A percentile compares a stretch with the other conserved stretches of the same genome.
phyloP scores from a whole-genome alignment of 2,113 vertebrate genomes.

The Ammodramus savannarum region DNA sequence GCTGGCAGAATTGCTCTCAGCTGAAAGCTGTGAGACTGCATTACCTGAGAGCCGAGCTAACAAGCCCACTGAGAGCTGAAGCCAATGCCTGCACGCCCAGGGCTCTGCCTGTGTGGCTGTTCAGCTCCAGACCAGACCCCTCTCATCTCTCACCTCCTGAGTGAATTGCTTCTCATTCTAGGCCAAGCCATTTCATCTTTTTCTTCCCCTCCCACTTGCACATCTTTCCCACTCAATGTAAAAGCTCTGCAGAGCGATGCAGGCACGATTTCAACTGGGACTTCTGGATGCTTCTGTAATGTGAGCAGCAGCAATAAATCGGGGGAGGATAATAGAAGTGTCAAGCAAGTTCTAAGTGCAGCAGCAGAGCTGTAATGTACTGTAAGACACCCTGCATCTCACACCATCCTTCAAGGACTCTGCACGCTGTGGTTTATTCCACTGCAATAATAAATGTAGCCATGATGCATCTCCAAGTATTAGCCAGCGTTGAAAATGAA shows the following conservation, averaged over 20 bases:
- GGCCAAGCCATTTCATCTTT: not conserved
- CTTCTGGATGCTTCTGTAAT: constrained; percentile 50
- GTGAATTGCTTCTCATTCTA: not conserved
- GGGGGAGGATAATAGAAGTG: constrained; percentile 46
- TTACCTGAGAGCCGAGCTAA: not conserved
- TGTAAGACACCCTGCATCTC: not conserved
- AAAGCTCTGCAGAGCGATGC: constrained; percentile 18
- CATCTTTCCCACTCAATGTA: not conserved
- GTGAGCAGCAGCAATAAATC: constrained; percentile 31
- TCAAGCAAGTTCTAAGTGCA: constrained; percentile 24
- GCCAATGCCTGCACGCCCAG: not conserved
- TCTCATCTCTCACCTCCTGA: not conserved
- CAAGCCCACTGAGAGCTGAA: not conserved
- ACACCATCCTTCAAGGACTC: constrained; percentile 21
- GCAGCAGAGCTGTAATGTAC: constrained; percentile 32
- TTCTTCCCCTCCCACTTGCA: not conserved
- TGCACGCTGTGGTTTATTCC: constrained; percentile 36
- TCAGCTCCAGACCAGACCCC: not conserved
- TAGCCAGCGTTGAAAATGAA: constrained; percentile 57
- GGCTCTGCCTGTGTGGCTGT: not conserved
- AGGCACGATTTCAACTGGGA: not conserved
- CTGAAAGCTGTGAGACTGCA: not conserved
- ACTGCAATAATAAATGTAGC: constrained; percentile 41
- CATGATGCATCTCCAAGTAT: constrained; percentile 38
- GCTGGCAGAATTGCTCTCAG: not conserved